These are phyloP conservation scores for Pygoscelis adeliae DNA, from an alignment of 2,113 vertebrate species.

Conservation along the genomic window DNA sequence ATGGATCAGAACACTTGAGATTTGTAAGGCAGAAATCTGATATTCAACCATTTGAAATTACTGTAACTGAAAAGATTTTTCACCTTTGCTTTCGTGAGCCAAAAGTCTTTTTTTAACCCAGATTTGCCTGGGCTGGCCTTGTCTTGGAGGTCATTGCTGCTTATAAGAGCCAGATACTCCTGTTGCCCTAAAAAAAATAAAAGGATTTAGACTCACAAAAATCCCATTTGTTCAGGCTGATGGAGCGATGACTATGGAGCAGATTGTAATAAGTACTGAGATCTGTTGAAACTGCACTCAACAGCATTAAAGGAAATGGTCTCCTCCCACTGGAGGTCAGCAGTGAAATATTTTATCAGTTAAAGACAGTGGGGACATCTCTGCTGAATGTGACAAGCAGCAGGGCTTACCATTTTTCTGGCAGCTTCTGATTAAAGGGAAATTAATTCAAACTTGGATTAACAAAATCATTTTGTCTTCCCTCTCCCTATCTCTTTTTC, in stretches of 20 bases:
- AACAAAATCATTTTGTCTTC: slow-evolving; percentile 33
- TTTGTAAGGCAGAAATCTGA: slow-evolving; percentile 19
- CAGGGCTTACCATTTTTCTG: neutral
- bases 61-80: neutral
- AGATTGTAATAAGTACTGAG: neutral
- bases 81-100: neutral
- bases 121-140: neutral
- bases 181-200: neutral
- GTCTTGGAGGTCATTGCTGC: neutral
- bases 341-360: slow-evolving; percentile 47
- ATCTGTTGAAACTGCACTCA: neutral
- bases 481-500: neutral
- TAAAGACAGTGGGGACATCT: slow-evolving; percentile 12
- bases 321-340: slow-evolving; percentile 47
- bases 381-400: slow-evolving; percentile 19
- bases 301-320: slow-evolving; percentile 1
- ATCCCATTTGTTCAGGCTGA: slow-evolving; percentile 39
- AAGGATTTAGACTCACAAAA: neutral
- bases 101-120: neutral
- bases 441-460: slow-evolving; percentile 42
- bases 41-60: neutral
- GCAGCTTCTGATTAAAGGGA: slow-evolving; percentile 44
- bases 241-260: neutral
- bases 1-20: neutral
- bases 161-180: neutral